Base-by-base conservation (phyloP, 2,888 invertebrate species). In the Eupithecia pulchellata region DNA sequence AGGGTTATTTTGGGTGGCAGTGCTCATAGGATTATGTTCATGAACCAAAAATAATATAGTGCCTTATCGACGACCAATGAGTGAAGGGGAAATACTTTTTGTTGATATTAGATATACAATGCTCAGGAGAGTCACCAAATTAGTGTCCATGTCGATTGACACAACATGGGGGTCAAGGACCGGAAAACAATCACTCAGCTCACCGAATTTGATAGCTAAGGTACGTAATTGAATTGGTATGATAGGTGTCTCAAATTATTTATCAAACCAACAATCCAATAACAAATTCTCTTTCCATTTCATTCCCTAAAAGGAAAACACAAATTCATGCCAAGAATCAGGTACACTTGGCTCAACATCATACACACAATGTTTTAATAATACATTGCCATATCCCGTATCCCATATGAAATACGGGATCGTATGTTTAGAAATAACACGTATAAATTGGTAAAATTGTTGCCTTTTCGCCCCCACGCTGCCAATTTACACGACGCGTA, bases 401-500 rank as follows among this genome's bases (percentile, higher is more conserved):
- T 5, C 32, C 11, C 2, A 32, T 64, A 66, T 64, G 20, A 63
- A 47, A 66, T 57, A 66, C 36, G 64, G 47, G 65, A 67, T 42
- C 55, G 71, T 58, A 69, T 66, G 73, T 71, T 70, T 67, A 66
- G 69, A 68, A 66, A 75, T 69, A 66, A 58, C 8, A 36, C 61
- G 25, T n/a, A 72, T 57, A 60, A 68, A 64, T 68, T 69, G 57
- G 64, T 62, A 52, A 73, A 74, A 65, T 72, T 58, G 65, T 66
- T 67, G 52, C 39, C 58, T 62, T 68, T 34, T 34, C 66, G 60
- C 64, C 63, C 62, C 42, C 2, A 20, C 55, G 32, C 20, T 71
- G 64, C 17, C 71, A 14, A 39, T 68, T 65, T 63, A 39, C 52
- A 55, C 36, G 11, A 39, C 30, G 42, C 47, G 69, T 65, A 63